phyloP scores from a whole-genome alignment of 2,797 vertebrate genomes.

The Sphaeramia orbicularis region DNA sequence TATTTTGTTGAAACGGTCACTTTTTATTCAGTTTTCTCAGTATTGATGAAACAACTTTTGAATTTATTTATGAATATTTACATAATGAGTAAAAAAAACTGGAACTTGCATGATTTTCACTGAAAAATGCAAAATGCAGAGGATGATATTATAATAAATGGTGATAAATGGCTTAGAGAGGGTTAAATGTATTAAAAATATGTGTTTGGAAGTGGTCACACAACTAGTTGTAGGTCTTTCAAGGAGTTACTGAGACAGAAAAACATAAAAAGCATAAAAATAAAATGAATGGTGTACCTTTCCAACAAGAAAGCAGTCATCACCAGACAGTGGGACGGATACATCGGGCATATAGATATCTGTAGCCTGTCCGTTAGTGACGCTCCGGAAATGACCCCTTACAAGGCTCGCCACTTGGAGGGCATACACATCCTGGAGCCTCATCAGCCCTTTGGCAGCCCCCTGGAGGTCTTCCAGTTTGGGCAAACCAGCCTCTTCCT shows the following conservation, averaged over 20 bases:
- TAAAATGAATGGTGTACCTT: constrained; percentile 84
- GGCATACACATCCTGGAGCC: constrained; percentile 93
- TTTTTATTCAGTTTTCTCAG: no score
- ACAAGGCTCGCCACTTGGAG: constrained; percentile 88
- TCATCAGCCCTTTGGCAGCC: constrained; percentile 91
- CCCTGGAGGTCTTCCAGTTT: constrained; percentile 90
- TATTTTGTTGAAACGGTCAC: no score
- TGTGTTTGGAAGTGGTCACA: no score
- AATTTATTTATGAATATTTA: no score
- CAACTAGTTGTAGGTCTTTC: not conserved
- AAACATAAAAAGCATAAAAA: not conserved
- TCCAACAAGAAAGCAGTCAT: constrained; percentile 95
- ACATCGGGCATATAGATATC: constrained; percentile 85
- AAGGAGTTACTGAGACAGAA: not conserved
- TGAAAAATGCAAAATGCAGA: no score
- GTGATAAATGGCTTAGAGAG: no score
- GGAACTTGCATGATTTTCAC: no score
- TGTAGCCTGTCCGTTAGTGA: constrained; percentile 49
- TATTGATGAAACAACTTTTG: no score
- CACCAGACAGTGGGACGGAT: constrained; percentile 86
- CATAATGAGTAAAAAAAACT: no score
- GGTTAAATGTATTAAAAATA: no score
- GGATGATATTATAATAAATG: no score
- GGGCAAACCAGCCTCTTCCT: constrained; percentile 86
- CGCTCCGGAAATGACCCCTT: constrained; percentile 87